These are phyloP conservation scores for Pseudochaenichthys georgianus DNA, from an alignment of 2,797 vertebrate genomes.

Conservation along the genomic window DNA sequence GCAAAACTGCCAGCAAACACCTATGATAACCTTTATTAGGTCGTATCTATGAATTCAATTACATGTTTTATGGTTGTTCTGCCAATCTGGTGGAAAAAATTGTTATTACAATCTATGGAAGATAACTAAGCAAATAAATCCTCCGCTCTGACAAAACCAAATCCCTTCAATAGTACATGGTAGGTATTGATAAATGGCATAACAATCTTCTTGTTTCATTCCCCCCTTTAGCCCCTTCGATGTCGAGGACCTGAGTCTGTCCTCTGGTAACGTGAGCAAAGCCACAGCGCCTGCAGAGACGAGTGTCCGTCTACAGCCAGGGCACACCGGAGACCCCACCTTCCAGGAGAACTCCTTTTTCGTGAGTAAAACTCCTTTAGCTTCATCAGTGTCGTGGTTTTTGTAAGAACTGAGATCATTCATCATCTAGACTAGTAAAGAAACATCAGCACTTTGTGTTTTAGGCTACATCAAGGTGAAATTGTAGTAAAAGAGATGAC, in stretches of 20 bases:
- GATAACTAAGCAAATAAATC: neutral
- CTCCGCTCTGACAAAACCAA: neutral
- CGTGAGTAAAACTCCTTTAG: slow-evolving; percentile 85
- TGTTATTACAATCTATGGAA: neutral
- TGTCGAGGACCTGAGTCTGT: slow-evolving; percentile 94
- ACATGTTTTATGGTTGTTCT: slow-evolving; percentile 19
- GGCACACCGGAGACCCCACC: slow-evolving; percentile 95
- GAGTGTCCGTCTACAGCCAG: slow-evolving; percentile 98
- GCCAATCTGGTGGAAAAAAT: slow-evolving; percentile 69
- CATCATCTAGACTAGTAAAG: neutral
- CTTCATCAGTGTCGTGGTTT: neutral
- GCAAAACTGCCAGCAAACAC: slow-evolving; percentile 5
- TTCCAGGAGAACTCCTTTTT: slow-evolving; percentile 98
- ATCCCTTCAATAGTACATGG: neutral
- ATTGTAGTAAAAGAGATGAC: neutral
- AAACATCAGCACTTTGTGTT: neutral
- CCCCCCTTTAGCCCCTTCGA: slow-evolving; percentile 92
- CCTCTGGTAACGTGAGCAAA: slow-evolving; percentile 92
- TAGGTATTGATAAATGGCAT: neutral
- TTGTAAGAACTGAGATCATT: neutral
- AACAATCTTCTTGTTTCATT: slow-evolving; percentile 8
- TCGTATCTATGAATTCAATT: neutral
- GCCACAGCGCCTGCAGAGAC: slow-evolving; percentile 93
- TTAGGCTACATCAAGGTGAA: neutral
- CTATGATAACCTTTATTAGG: neutral